Percentiles rank a stretch among this genome's conserved stretches.
These are phyloP conservation scores for Leuctra nigra DNA, from an alignment of 2,888 invertebrate species.

Conservation along the genomic window DNA sequence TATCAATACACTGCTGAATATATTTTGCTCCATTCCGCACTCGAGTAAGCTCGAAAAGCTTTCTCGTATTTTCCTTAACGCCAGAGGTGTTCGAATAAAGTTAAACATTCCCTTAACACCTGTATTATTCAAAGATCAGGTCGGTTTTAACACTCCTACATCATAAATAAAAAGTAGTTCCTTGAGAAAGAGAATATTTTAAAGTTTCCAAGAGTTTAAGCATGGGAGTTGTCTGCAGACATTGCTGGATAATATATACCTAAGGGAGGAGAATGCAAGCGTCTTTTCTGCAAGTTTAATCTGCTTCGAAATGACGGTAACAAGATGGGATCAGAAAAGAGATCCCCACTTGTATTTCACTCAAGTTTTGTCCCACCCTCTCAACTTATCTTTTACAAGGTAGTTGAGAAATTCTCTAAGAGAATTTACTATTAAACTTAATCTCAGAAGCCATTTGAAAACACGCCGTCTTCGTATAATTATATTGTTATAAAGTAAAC, in stretches of 20 bases:
- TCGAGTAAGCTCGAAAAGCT: too few relatives aligned
- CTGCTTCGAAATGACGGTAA: background rate
- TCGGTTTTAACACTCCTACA: conserved; percentile 25
- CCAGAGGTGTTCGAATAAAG: conserved; percentile 12
- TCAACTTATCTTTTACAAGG: background rate
- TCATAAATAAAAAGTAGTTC: conserved; percentile 27
- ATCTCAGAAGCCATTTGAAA: background rate
- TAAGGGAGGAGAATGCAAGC: background rate
- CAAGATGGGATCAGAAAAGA: background rate
- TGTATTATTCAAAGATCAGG: conserved; percentile 26
- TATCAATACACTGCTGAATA: too few relatives aligned
- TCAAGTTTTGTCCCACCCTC: background rate
- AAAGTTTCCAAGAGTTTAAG: background rate
- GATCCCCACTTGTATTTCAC: background rate
- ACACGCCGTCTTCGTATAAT: background rate
- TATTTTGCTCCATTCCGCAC: too few relatives aligned
- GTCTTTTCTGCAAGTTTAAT: conserved; percentile 19
- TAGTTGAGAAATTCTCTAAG: background rate
- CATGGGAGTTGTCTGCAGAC: background rate
- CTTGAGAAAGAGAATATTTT: conserved; percentile 22
- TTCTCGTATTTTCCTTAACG: background rate
- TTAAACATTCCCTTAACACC: conserved; percentile 25
- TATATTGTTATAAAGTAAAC: too few relatives aligned
- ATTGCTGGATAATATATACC: background rate
- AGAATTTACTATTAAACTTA: background rate